A percentile compares a stretch with the other conserved stretches of the same genome.
Conservation (phyloP, 2,888 invertebrate genomes). For the Exocentrus adspersus region DNA sequence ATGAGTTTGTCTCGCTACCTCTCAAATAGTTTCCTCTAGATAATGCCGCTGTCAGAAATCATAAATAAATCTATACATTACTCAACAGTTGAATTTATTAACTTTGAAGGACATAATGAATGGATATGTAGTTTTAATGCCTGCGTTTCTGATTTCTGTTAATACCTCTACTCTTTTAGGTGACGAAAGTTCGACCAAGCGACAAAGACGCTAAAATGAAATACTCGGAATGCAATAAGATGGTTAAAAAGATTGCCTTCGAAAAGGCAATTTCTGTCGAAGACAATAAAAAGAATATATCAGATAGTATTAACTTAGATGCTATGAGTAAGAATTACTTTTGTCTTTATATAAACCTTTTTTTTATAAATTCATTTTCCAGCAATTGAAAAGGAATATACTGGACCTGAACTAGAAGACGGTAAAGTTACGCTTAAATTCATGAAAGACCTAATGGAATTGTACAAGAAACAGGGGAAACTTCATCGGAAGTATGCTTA, state of each 20-base stretch:
- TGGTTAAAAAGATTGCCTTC: slow-evolving; percentile 94
- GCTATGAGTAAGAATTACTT: slow-evolving; percentile 78
- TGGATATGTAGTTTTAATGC: no score
- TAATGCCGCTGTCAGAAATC: no score
- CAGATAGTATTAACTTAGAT: slow-evolving; percentile 90
- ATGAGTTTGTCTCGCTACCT: no score
- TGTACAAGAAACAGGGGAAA: slow-evolving; percentile 90
- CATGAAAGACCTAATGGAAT: slow-evolving; percentile 87
- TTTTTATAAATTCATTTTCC: slow-evolving; percentile 23
- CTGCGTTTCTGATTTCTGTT: no score
- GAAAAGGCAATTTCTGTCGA: slow-evolving; percentile 97
- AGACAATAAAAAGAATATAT: slow-evolving; percentile 84
- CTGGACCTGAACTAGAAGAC: slow-evolving; percentile 88
- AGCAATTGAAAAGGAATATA: slow-evolving; percentile 96
- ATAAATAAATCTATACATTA: no score
- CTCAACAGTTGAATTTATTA: no score
- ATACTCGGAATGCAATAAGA: slow-evolving; percentile 93
- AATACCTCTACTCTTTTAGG: slow-evolving; percentile 70
- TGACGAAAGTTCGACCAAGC: slow-evolving; percentile 89
- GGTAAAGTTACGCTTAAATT: slow-evolving; percentile 90
- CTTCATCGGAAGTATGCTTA: slow-evolving; percentile 97
- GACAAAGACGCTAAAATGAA: slow-evolving; percentile 95
- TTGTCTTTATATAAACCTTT: neutral
- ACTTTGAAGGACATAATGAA: no score
- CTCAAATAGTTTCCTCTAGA: no score